Evolutionary conservation across 2,888 invertebrate species (phyloP).

Genomic region (Troglohyphantes excavatus): DNA sequence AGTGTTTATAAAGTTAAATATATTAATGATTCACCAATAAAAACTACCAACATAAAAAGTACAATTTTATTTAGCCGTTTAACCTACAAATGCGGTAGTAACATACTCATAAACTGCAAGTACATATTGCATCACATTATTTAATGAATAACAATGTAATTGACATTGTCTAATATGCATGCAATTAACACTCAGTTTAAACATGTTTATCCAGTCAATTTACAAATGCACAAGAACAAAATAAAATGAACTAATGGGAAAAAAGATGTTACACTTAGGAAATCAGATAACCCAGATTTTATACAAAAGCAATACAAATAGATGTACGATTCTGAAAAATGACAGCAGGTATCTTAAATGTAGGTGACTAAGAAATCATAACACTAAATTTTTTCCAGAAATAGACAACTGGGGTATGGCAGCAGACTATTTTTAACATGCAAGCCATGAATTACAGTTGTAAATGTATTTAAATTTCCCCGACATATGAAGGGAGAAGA

Average conservation of each 20-base stretch:
- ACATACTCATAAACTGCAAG: conserved; percentile 59
- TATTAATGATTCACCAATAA: no score
- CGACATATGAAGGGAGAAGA: conserved; percentile 39
- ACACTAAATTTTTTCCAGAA: conserved; percentile 24
- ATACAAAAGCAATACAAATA: conserved; percentile 44
- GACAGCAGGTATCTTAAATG: conserved; percentile 43
- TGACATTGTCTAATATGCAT: conserved; percentile 50
- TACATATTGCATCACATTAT: conserved; percentile 46
- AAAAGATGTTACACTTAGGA: conserved; percentile 32
- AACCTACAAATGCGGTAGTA: conserved; percentile 51
- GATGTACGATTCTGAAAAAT: conserved; percentile 42
- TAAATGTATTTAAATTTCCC: conserved; percentile 46
- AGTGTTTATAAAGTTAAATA: neutral
- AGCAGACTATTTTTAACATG: conserved; percentile 45
- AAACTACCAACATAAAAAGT: conserved; percentile 24
- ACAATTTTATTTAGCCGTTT: conserved; percentile 54
- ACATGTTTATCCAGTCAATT: conserved; percentile 41
- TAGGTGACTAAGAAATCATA: conserved; percentile 16
- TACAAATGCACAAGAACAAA: conserved; percentile 43
- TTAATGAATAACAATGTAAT: conserved; percentile 30
- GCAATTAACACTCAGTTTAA: conserved; percentile 46
- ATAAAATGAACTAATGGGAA: conserved; percentile 35
- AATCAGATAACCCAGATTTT: conserved; percentile 34
- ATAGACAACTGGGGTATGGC: conserved; percentile 32
- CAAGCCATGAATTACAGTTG: conserved; percentile 34